Conservation (phyloP, 2,888 invertebrate species). For the Epistrophella euchroma region DNA sequence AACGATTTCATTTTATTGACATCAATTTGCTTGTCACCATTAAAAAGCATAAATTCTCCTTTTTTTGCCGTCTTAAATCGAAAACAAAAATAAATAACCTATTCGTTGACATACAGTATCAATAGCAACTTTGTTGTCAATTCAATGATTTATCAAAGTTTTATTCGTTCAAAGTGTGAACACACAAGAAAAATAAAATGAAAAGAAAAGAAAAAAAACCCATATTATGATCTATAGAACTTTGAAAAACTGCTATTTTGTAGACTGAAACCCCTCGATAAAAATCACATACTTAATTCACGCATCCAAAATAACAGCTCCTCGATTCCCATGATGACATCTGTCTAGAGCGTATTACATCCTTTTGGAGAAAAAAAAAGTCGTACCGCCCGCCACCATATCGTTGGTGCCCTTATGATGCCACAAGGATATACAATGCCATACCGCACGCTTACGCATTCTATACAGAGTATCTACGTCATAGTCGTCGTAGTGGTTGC, state of each 20-base stretch:
- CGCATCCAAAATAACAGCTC: conserved; percentile 39
- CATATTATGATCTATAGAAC: conserved; percentile 8
- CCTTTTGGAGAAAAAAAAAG: conserved; percentile 17
- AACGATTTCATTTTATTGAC: conserved; percentile 61
- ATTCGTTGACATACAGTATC: conserved; percentile 19
- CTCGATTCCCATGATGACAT: conserved; percentile 22
- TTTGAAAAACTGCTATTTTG: conserved; percentile 55
- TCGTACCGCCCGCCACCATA: neutral
- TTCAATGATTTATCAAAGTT: conserved; percentile 68
- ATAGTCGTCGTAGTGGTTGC: neutral
- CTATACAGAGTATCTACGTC: neutral
- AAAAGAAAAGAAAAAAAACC: neutral
- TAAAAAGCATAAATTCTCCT: conserved; percentile 47
- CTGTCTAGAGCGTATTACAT: conserved; percentile 12
- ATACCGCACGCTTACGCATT: conserved; percentile 28
- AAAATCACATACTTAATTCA: conserved; percentile 69
- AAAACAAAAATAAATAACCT: conserved; percentile 33
- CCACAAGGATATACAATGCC: neutral
- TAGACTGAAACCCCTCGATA: conserved; percentile 43
- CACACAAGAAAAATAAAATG: neutral
- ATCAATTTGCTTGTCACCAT: conserved; percentile 71
- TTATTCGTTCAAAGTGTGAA: conserved; percentile 31
- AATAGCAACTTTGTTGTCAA: conserved; percentile 56
- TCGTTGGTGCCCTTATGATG: neutral
- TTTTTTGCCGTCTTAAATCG: conserved; percentile 43